These are phyloP conservation scores for Cyprinella venusta DNA, from an alignment of 2,797 vertebrate genomes.

Conservation along the genomic window DNA sequence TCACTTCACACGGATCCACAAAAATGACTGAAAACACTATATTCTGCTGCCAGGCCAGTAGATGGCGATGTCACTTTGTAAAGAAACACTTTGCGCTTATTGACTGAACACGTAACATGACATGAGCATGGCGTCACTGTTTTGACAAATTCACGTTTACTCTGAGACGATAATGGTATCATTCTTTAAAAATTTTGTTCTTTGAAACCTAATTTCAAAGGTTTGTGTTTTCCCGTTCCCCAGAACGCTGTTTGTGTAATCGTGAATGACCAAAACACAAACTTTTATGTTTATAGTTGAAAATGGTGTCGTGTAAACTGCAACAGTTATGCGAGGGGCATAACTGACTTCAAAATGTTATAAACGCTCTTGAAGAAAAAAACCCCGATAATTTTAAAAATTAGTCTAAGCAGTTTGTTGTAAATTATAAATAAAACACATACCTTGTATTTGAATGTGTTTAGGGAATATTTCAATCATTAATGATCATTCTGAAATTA, in stretches of 20 bases:
- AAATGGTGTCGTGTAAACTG: no score
- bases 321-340: no score
- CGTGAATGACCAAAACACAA: no score
- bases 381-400: no score
- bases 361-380: no score
- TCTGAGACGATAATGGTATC: neutral
- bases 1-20: neutral
- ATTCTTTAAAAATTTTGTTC: neutral
- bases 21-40: neutral
- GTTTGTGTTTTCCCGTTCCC: no score
- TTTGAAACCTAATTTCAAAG: neutral
- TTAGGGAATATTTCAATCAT: neutral
- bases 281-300: no score
- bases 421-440: neutral
- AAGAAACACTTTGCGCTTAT: neutral
- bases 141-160: neutral
- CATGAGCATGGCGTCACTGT: neutral
- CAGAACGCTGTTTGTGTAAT: no score
- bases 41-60: neutral
- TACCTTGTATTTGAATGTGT: neutral
- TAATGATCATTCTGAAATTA: no score
- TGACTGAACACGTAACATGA: neutral
- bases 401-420: neutral
- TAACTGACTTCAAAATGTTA: no score
- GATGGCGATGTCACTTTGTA: neutral